Percentiles rank a stretch among this genome's conserved stretches.
Evolutionary conservation across 2,113 vertebrate genomes (phyloP).

Genomic region (Xenopus borealis): DNA sequence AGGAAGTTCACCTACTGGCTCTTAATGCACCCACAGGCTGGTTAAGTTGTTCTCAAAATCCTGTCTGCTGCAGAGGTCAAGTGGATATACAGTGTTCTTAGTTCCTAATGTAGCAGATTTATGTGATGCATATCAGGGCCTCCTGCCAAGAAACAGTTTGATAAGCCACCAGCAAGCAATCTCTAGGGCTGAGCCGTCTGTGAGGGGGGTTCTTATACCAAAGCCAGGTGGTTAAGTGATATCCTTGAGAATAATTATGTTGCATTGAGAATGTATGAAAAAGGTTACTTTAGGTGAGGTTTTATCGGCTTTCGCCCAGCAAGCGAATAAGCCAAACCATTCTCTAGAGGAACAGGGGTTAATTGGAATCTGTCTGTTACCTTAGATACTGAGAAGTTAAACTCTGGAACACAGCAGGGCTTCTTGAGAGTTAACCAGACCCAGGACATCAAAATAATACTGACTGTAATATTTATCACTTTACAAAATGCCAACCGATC

Average conservation of each 20-base stretch:
- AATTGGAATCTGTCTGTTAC: neutral
- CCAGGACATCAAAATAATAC: conserved; percentile 38
- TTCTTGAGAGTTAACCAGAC: conserved; percentile 31
- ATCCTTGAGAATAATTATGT: neutral
- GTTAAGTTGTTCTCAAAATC: neutral
- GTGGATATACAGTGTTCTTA: neutral
- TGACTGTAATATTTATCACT: conserved; percentile 43
- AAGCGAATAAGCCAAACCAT: neutral
- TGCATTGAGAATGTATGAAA: neutral
- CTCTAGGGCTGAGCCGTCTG: too few relatives aligned
- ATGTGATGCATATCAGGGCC: too few relatives aligned
- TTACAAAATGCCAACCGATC: conserved; percentile 42
- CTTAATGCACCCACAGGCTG: conserved; percentile 1
- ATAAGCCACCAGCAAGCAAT: too few relatives aligned
- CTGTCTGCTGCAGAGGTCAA: conserved; percentile 1
- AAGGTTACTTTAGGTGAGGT: neutral
- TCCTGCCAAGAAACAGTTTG: too few relatives aligned
- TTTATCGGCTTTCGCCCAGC: neutral
- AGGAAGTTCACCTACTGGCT: neutral
- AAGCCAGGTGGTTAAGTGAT: neutral
- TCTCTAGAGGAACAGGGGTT: conserved; percentile 2
- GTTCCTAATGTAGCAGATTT: too few relatives aligned
- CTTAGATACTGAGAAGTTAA: conserved; percentile 11
- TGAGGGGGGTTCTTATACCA: too few relatives aligned
- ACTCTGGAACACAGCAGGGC: neutral